Base-by-base conservation (phyloP, 2,797 vertebrate genomes). In the Macropus fuliginosus region DNA sequence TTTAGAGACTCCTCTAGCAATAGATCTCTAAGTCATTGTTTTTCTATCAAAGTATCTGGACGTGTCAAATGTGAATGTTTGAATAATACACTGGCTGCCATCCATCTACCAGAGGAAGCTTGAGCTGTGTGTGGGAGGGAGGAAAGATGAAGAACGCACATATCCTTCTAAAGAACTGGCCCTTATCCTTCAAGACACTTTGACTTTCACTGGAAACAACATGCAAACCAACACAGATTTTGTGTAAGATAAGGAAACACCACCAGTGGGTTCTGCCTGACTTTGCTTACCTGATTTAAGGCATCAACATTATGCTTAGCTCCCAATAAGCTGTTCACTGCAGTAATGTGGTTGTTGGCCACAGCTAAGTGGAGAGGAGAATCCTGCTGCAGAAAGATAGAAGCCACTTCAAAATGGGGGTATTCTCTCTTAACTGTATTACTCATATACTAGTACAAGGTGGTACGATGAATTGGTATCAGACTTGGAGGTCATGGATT, bases 361-460 rank as follows among this genome's bases (percentile, higher is more conserved):
- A 99, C 98, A 31, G 99, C 99, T 97, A 99, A 98, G 98, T 99
- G 99, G 94, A 99, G 99, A 95, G 99, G 98, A 56, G 99, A 98
- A 93, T 99, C 98, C 93, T 98, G 98, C 99, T 99, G 98, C 96
- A 97, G 96, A 97, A 94, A 92, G 96, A 98, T 97, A 97, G 9
- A 2, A 97, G 97, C 56, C 91, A 94, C 59, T 24, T 93, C 54
- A 96, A 46, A 92, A 55, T 27, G 50, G 29, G 91, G 89, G 66
- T 18, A 54, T 94, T 59, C 91, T 46, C 54, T 11, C 40, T 87
- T 74, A 24, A 11, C 74, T 87, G 24, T 11, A 46, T 46, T 27
- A 46, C 3, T 27, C 74, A 50, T 11, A 46, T 27, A 27, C 40
- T 21, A 46, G 2, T 46, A 21, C 74, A 46, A 87, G 4, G 74